A percentile compares a stretch with the other conserved stretches of the same genome.
Conservation (phyloP, 2,888 invertebrate species). For the Nasonovia ribisnigri region DNA sequence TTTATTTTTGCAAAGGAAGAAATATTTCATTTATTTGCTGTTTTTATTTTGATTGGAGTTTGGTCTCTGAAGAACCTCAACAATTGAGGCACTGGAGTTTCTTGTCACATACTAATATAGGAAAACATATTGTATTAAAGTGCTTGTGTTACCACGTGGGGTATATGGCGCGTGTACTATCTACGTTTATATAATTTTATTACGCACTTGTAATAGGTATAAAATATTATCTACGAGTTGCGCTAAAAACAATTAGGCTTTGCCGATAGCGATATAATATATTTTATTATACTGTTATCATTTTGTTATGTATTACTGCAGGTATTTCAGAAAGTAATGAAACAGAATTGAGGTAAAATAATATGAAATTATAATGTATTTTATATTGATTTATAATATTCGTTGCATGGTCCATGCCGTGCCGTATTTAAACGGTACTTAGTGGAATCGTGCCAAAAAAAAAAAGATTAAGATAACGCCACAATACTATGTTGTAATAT, state of each 20-base stretch:
- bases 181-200: background rate
- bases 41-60: background rate
- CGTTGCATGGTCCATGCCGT: background rate
- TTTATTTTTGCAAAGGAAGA: background rate
- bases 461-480: background rate
- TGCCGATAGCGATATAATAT: background rate
- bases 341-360: background rate
- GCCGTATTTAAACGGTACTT: background rate
- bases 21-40: background rate
- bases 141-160: background rate
- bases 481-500: background rate
- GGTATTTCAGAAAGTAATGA: background rate
- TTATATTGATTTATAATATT: background rate
- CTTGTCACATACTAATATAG: background rate
- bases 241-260: background rate
- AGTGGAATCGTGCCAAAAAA: background rate
- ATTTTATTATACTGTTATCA: background rate
- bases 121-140: background rate
- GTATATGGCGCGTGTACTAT: background rate
- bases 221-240: background rate
- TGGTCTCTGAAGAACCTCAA: fast-evolving
- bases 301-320: background rate
- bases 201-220: background rate
- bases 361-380: background rate
- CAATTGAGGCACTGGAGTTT: background rate